Evolutionary conservation across 2,797 vertebrate species (phyloP), one percentile per base, ranked within the genome.

Genomic region (Cryptoprocta ferox): DNA sequence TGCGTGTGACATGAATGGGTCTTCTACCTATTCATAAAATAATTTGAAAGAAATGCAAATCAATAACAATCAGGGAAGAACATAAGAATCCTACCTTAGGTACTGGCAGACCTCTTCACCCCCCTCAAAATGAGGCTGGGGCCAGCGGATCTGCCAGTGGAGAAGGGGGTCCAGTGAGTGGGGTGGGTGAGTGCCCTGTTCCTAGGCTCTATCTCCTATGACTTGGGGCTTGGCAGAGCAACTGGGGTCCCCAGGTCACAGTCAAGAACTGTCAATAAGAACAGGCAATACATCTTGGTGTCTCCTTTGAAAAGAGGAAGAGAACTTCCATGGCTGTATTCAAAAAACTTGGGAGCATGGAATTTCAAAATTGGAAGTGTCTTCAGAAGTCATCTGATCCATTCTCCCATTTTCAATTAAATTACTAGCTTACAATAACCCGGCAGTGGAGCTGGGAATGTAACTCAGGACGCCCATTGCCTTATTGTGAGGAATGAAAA

Each of bases 281-380:
- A 79, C 13, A 91, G 26, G 45, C 6, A 82, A 39, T 35, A 91
- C 3, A 86, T 93, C 15, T 86, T 75, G 8, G 2, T 37, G 26
- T 95, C 75, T 95, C 5, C 45, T 85, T 86, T 91, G 75, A 86
- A 91, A 96, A 95, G 56, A 95, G 32, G 35, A 83, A 59, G 35
- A 59, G 45, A 89, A 89, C 94, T 75, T 28, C 4, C 53, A 48
- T n/a, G 16, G 18, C 86, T 48, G n/a, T 42, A 71, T 45, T 86
- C 16, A 96, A 87, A 95, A 86, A 19, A n/a, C 30, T 76, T n/a
- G 19, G 63, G 2, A 63, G n/a, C 35, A 93, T 48, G 81, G 42
- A 73, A 85, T 90, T 92, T 96, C 21, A 83, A 89, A 87, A 92
- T 53, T 82, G 26, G 63, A 82, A 92, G 2, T 24, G 14, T 73